Base-by-base conservation (phyloP, 2,797 vertebrate species). In the Smutsia gigantea region DNA sequence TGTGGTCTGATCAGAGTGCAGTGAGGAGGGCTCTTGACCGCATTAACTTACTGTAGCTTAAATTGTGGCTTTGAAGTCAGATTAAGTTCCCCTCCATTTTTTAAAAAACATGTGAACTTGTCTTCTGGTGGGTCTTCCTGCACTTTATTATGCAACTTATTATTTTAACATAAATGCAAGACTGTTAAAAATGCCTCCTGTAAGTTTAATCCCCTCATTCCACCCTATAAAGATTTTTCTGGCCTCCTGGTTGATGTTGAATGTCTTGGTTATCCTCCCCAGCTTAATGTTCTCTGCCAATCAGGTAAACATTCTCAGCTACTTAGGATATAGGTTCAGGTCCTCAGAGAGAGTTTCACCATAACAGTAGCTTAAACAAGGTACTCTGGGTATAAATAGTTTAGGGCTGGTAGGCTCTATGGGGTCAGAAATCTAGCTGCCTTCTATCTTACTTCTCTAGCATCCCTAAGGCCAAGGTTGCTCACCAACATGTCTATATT, bases 91-190 rank as follows among this genome's bases (percentile, higher is more conserved):
- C 14, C 7, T 63, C 14, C 42, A 11, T 39, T 25, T n/a, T 51
- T 49, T 31, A 39, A 39, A 39, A 5, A 89, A 74, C 9, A 31
- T 31, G 19, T 23, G 71, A 77, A n/a, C 49, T 85, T 71, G 23
- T 88, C 82, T 93, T 77, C 63, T 57, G 90, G 77, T 59, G 37
- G 37, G 1, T n/a, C 57, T 90, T 63, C 31, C 63, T 89, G 49
- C 4, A n/a, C 17, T 85, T 82, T 81, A 49, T 85, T 89, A 81
- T 55, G 90, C 42, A 49, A 69, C 8, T 51, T 63, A 85, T 92
- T 92, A 61, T 95, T 92, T 87, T 87, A 37, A 69, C 23, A 46
- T 68, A 90, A 90, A 87, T 55, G 19, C 34, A 68, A 83, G 53
- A 14, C 27, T 66, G 17, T 77, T 91, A 72, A 68, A 46, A 89